A percentile compares a stretch with the other conserved stretches of the same genome.
Conservation (phyloP, 2,888 invertebrate genomes). For the Chironomus tentans region DNA sequence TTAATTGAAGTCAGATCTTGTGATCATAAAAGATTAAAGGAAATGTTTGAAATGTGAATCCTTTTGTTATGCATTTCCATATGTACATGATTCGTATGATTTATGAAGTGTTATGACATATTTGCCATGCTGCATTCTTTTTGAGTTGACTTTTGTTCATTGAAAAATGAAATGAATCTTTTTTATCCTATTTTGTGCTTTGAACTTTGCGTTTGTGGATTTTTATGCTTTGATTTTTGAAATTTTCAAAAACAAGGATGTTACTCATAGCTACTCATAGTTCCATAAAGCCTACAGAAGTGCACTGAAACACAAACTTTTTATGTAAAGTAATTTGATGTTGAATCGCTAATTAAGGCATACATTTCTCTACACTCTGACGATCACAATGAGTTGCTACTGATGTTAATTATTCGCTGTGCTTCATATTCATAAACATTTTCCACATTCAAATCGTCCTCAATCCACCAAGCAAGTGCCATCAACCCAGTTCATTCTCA, state of each 20-base stretch:
- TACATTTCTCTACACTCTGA: no score
- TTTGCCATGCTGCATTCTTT: neutral
- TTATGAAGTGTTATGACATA: neutral
- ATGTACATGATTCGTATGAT: neutral
- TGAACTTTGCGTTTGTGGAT: neutral
- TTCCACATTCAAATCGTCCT: neutral
- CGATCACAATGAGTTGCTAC: no score
- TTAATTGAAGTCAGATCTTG: neutral
- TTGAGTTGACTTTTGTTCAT: neutral
- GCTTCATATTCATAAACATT: neutral
- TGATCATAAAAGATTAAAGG: neutral
- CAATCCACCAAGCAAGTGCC: neutral
- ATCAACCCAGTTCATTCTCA: neutral
- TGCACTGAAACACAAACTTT: neutral
- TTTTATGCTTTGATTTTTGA: no score
- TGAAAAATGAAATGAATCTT: no score
- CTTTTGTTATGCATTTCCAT: neutral
- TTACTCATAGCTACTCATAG: no score
- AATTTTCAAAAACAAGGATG: no score
- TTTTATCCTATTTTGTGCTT: neutral
- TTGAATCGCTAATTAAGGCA: neutral
- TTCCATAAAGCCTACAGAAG: no score
- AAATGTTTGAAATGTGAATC: neutral
- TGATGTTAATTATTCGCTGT: neutral
- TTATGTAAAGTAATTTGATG: neutral